A percentile compares a stretch with the other conserved stretches of the same genome.
Evolutionary conservation across 2,113 vertebrate genomes (phyloP).

Genomic region (Sander vitreus): DNA sequence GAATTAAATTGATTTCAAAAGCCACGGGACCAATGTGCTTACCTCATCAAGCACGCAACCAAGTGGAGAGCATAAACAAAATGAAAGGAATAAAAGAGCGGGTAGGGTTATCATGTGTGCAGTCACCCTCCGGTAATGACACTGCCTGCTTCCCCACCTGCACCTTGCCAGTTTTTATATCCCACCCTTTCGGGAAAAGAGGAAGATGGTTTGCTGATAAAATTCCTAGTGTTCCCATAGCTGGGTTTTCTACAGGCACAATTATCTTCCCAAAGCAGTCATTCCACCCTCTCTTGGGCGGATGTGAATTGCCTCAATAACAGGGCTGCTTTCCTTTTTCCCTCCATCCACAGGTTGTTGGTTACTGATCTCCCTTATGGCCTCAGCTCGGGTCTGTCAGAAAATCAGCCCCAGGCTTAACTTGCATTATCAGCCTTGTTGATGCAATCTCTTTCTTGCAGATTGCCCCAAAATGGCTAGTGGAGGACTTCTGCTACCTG

Average conservation of each 20-base stretch:
- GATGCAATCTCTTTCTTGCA: constrained; percentile 71
- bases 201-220: constrained; percentile 73
- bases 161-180: constrained; percentile 74
- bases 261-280: constrained; percentile 79
- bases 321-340: constrained; percentile 30
- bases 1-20: constrained; percentile 75
- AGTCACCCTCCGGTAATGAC: constrained; percentile 69
- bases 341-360: constrained; percentile 25
- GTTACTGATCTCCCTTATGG: constrained; percentile 48
- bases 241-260: constrained; percentile 70
- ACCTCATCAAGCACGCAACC: constrained; percentile 69
- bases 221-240: constrained; percentile 64
- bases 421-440: constrained; percentile 73
- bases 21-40: constrained; percentile 71
- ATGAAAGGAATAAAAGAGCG: constrained; percentile 66
- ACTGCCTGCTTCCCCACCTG: constrained; percentile 67
- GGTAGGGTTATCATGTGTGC: constrained; percentile 60
- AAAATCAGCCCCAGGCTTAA: constrained; percentile 63
- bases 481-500: constrained; percentile 47
- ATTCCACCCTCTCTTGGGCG: constrained; percentile 58
- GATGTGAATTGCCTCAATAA: constrained; percentile 67
- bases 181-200: constrained; percentile 48
- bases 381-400: constrained; percentile 45
- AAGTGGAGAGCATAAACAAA: constrained; percentile 73
- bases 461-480: constrained; percentile 54